phyloP scores from a whole-genome alignment of 2,113 vertebrate species.

The Aspiorhynchus laticeps region DNA sequence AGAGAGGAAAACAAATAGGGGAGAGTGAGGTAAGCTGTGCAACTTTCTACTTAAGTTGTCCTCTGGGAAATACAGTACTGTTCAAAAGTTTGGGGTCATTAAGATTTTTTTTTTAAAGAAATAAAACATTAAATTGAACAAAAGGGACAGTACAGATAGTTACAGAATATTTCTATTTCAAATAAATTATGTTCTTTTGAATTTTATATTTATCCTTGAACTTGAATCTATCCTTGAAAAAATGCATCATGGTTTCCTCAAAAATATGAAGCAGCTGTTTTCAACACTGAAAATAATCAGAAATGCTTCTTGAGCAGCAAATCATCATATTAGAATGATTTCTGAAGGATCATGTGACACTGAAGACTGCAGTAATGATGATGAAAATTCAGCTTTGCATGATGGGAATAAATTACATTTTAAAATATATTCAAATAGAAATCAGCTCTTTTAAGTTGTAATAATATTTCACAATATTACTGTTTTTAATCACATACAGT shows the following conservation, averaged over 20 bases:
- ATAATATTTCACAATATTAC: not conserved
- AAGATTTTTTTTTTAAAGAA: not conserved
- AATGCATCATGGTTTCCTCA: not conserved
- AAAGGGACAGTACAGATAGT: not conserved
- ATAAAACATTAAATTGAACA: not conserved
- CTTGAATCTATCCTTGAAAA: not conserved
- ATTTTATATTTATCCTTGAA: not conserved
- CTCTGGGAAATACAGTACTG: not conserved
- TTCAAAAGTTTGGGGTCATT: not conserved
- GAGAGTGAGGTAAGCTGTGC: not conserved
- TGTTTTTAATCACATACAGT: not conserved
- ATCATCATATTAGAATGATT: not conserved
- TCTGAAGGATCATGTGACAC: not conserved
- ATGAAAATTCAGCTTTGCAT: not conserved
- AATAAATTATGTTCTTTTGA: not conserved
- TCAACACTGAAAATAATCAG: not conserved
- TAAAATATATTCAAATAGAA: not conserved
- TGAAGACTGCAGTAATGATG: not conserved
- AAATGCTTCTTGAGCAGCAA: not conserved
- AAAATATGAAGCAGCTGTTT: not conserved
- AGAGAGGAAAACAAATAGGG: not conserved
- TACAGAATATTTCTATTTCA: not conserved
- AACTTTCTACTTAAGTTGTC: not conserved
- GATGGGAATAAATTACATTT: too few species aligned
- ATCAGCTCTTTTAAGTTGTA: not conserved